Evolutionary conservation across 2,113 vertebrate species (phyloP).

Genomic region (Antennarius striatus): DNA sequence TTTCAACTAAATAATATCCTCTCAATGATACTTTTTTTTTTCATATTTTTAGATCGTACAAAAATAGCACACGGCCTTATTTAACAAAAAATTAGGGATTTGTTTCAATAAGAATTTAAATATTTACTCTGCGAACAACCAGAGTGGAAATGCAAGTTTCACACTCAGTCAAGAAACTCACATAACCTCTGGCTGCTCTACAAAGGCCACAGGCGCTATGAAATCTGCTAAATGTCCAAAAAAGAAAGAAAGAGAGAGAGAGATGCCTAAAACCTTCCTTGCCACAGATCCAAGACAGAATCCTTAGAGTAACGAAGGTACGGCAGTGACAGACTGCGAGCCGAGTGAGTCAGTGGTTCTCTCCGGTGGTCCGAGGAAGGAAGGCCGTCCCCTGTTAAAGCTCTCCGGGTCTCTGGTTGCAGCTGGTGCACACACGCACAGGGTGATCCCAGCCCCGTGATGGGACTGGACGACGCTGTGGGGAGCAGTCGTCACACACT

Average conservation of each 20-base stretch:
- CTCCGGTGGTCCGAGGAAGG: constrained; percentile 55
- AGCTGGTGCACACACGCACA: constrained; percentile 92
- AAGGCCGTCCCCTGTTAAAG: constrained; percentile 84
- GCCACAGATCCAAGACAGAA: constrained; percentile 61
- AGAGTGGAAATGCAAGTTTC: constrained; percentile 59
- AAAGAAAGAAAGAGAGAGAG: constrained; percentile 13
- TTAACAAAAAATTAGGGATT: constrained; percentile 58
- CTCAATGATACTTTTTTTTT: constrained; percentile 59
- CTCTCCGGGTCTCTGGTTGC: constrained; percentile 95
- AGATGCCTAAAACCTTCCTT: constrained; percentile 51
- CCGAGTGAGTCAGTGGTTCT: constrained; percentile 54
- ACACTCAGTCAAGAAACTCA: constrained; percentile 65
- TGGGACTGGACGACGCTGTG: constrained; percentile 89
- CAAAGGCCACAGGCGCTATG: constrained; percentile 71
- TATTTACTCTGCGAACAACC: constrained; percentile 52
- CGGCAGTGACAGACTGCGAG: constrained; percentile 58
- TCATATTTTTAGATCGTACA: constrained; percentile 64
- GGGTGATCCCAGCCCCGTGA: constrained; percentile 98
- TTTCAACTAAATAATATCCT: constrained; percentile 53
- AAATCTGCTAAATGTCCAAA: constrained; percentile 59
- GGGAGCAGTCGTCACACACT: constrained; percentile 94
- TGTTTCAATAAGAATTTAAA: constrained; percentile 57
- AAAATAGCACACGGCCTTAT: constrained; percentile 72
- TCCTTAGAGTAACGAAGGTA: constrained; percentile 61
- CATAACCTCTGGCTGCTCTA: constrained; percentile 63